phyloP scores from a whole-genome alignment of 2,888 invertebrate genomes.

The Heliconius aoede region DNA sequence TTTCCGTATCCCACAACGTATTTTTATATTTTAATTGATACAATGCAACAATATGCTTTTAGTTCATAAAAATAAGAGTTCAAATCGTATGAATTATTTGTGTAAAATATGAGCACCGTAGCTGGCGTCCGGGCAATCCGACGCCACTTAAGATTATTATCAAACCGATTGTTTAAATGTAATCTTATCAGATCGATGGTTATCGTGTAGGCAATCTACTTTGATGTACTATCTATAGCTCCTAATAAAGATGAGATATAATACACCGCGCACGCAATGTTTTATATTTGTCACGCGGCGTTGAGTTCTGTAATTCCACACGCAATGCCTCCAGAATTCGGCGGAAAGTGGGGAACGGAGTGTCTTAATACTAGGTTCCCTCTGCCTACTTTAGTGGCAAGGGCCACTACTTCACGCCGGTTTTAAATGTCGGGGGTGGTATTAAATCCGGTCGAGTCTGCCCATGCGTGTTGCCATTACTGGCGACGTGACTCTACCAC shows the following conservation, averaged over 20 bases:
- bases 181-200: conserved; percentile 45
- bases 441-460: too few species aligned
- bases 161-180: conserved; percentile 37
- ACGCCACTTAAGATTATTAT: conserved; percentile 40
- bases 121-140: conserved; percentile 12
- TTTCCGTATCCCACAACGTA: neutral
- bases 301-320: too few species aligned
- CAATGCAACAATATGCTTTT: neutral
- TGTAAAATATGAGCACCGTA: neutral
- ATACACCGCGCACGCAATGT: conserved; percentile 28
- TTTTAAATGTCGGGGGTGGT: too few species aligned
- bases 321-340: too few species aligned
- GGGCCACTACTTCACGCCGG: too few species aligned
- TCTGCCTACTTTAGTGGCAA: too few species aligned
- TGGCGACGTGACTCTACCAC: too few species aligned
- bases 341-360: too few species aligned
- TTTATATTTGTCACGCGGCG: too few species aligned
- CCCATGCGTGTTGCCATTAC: too few species aligned
- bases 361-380: too few species aligned
- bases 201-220: conserved; percentile 47
- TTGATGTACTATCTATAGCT: conserved; percentile 48
- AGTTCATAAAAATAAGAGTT: neutral
- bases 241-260: conserved; percentile 45
- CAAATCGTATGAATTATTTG: neutral
- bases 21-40: neutral